Evolutionary conservation across 2,113 vertebrate genomes (phyloP), one percentile per base, ranked within the genome.

Genomic region (Marmota monax): DNA sequence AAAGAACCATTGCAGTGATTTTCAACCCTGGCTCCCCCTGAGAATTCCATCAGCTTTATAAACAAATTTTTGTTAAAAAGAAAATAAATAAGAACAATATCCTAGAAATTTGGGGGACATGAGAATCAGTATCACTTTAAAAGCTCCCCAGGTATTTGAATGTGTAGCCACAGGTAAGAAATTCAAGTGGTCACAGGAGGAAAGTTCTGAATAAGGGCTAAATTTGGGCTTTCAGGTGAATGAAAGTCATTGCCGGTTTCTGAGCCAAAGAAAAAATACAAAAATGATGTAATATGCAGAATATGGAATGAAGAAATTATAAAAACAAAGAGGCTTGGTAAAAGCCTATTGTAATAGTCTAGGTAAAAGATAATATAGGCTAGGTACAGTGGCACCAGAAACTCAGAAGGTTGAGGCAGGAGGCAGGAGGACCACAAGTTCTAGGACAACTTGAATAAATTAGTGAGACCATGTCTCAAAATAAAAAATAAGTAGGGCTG

Each of bases 11-110:
- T 34, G 48, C 58, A 83, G 82, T 70, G 63, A 17, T 84, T 84
- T 91, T 78, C 87, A 73, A 79, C 3, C 34, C 45, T 88, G 37
- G 42, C 63, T 73, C n/a, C 23, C 72, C 42, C n/a, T 45, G 29
- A 95, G 69, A 86, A 92, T n/a, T 42, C 51, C 29, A 70, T n/a
- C 73, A 92, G 92, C 63, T 97, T 92, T 63, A 94, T 70, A 88
- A 61, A 58, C n/a, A 27, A 84, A 25, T 63, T 63, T 63, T 63
- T 65, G 3, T 25, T 16, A 11, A 69, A 77, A 95, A 84, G 7
- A 65, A 78, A 84, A 70, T 17, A 48, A 93, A 58, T 12, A 34
- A 73, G 74, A 85, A 37, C 53, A 42, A 34, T 48, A 17, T 73
- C 61, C 53, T 23, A 83, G 82, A 86, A 61, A 84, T 67, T 45